Evolutionary conservation across 1,140 invertebrate genomes (phyloP), one percentile per base, ranked within the genome.

Genomic region (Papilio xuthus): DNA sequence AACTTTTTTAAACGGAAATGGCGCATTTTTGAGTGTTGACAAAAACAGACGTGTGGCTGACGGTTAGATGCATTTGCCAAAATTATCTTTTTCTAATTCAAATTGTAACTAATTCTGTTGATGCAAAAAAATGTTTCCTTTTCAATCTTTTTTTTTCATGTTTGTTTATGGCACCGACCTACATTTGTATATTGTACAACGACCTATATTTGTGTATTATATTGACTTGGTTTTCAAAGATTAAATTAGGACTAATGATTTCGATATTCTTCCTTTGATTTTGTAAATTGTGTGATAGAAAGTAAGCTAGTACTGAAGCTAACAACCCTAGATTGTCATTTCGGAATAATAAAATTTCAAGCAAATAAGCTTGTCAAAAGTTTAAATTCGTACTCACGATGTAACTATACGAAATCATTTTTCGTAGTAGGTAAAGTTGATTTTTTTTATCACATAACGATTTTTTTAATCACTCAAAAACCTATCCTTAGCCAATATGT

Each of bases 1-100:
- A 88, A 84, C 83, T 86, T 92, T 92, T 93, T 92, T 89, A 85
- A 88, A 85, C 90, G 92, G 91, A 93, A 92, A 89, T 86, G 83
- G 89, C 79, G 79, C 86, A 91, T 92, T 92, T 92, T 92, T 89
- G 86, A 79, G 73, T 78, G 83, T 83, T 85, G 84, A 83, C 84
- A 85, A 88, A 90, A 86, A 86, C 82, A 73, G 78, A 75, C 81
- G 80, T 79, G 80, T 82, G 77, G 76, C 83, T 77, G 77, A 78
- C 80, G 73, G 80, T 81, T 82, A 79, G 20, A 78, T 12, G 69
- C 28, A 47, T 79, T 79, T 78, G 79, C 77, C 67, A 80, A 80
- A 80, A 77, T 78, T 56, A 80, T 77, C 72, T 56, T 75, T 81
- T 81, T 78, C 79, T 56, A 53, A 28, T 2, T 74, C 26, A n/a